phyloP scores from a whole-genome alignment of 1,140 invertebrate genomes.

The Drosophila micromelanica region DNA sequence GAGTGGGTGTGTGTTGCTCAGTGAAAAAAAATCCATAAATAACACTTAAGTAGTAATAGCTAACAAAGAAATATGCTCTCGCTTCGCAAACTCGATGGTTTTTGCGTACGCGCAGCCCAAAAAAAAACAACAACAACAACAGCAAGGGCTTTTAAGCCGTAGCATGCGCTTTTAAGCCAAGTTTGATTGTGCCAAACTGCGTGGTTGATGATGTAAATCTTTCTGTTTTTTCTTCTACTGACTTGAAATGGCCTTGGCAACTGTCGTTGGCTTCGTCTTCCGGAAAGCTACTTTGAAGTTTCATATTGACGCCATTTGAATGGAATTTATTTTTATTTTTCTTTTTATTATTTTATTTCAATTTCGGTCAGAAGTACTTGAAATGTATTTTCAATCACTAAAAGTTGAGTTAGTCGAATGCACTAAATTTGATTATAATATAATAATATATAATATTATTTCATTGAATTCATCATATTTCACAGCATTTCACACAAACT shows the following conservation, averaged over 20 bases:
- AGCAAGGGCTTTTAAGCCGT: not conserved
- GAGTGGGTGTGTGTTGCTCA: constrained; percentile 9
- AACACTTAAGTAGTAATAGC: constrained; percentile 49
- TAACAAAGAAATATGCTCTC: constrained; percentile 51
- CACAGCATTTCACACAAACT: too few species aligned
- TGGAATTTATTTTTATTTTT: constrained; percentile 2
- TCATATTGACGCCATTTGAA: constrained; percentile 15
- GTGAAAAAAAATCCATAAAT: constrained; percentile 52
- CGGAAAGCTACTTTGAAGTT: constrained; percentile 36
- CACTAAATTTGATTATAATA: not conserved
- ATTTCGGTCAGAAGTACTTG: not conserved
- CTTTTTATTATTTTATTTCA: not conserved
- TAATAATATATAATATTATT: too few species aligned
- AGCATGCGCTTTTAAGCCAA: constrained; percentile 25
- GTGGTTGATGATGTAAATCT: constrained; percentile 32
- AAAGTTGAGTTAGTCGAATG: constrained; percentile 2
- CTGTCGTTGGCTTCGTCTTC: not conserved
- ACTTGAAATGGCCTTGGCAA: constrained; percentile 20
- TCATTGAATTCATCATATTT: too few species aligned
- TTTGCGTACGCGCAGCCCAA: not conserved
- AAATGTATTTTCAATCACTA: constrained; percentile 19
- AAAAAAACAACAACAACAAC: not conserved
- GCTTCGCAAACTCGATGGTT: constrained; percentile 2
- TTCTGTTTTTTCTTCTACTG: constrained; percentile 20
- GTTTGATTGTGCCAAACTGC: constrained; percentile 32